Evolutionary conservation across 30 jellyfish, hydroid and myxozoan genomes (phyloP).

Genomic region (Clytia hemisphaerica): DNA sequence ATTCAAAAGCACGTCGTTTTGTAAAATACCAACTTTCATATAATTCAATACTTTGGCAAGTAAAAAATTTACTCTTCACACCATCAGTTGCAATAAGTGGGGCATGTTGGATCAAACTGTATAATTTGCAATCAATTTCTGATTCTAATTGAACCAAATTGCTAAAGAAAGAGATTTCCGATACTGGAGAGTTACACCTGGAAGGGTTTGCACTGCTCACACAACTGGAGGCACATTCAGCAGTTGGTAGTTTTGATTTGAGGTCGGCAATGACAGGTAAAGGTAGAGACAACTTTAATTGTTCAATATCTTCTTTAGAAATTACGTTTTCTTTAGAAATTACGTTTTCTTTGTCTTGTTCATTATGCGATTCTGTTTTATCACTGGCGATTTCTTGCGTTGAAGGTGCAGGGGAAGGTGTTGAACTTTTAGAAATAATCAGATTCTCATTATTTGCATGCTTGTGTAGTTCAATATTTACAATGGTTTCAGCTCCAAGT

Average conservation of each 20-base stretch:
- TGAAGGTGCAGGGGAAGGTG: neutral
- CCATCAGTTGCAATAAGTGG: constrained; percentile 42
- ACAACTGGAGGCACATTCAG: too few species aligned
- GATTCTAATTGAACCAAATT: constrained; percentile 4
- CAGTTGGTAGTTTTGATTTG: too few species aligned
- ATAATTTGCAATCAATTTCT: constrained; percentile 24
- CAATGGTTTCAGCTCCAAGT: constrained; percentile 84
- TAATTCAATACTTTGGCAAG: constrained; percentile 55
- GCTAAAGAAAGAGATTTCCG: neutral
- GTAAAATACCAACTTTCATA: constrained; percentile 71
- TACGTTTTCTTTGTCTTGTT: too few species aligned
- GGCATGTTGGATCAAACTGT: constrained; percentile 27
- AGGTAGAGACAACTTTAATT: too few species aligned
- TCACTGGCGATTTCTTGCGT: neutral
- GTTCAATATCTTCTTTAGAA: too few species aligned
- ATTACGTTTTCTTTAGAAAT: neutral
- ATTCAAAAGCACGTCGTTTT: constrained; percentile 90
- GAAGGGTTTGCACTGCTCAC: constrained; percentile 19
- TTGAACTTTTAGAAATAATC: neutral
- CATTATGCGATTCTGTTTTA: neutral
- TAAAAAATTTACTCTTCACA: constrained; percentile 24
- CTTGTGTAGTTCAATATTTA: constrained; percentile 66
- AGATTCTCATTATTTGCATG: constrained; percentile 42
- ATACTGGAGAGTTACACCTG: neutral
- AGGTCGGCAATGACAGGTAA: too few species aligned